phyloP scores from a whole-genome alignment of 2,113 vertebrate genomes.

The Gallinago undulata region DNA sequence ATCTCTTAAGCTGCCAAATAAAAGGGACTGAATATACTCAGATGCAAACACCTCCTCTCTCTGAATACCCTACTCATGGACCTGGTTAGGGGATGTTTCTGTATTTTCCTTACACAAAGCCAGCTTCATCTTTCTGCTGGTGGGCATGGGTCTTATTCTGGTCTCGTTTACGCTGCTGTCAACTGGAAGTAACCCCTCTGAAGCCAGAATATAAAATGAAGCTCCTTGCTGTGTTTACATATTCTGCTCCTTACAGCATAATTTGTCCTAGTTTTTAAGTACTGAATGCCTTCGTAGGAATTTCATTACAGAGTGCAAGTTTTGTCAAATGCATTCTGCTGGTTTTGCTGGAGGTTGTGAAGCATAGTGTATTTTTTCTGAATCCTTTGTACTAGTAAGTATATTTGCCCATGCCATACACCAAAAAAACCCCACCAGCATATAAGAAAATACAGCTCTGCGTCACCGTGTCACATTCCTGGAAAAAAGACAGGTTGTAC shows the following conservation, averaged over 20 bases:
- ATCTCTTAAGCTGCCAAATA: not conserved
- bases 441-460: not conserved
- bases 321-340: slow-evolving; percentile 44
- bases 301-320: slow-evolving; percentile 28
- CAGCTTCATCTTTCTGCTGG: not conserved
- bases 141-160: not conserved
- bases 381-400: slow-evolving; percentile 24
- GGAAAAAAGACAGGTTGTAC: not conserved
- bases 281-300: not conserved
- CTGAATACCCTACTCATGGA: not conserved
- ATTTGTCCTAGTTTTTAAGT: slow-evolving; percentile 60
- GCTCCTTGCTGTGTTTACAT: slow-evolving; percentile 36
- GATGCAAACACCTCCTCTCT: not conserved
- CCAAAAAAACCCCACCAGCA: not conserved
- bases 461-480: rapidly evolving
- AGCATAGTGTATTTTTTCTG: not conserved
- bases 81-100: not conserved
- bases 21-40: not conserved
- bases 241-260: slow-evolving; percentile 53
- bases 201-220: slow-evolving; percentile 22
- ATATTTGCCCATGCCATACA: not conserved
- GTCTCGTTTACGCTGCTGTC: not conserved
- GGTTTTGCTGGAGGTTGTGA: slow-evolving; percentile 38
- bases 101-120: not conserved
- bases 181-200: slow-evolving; percentile 23